Base-by-base conservation (phyloP, 2,113 vertebrate species). In the Ceyx margarethae region DNA sequence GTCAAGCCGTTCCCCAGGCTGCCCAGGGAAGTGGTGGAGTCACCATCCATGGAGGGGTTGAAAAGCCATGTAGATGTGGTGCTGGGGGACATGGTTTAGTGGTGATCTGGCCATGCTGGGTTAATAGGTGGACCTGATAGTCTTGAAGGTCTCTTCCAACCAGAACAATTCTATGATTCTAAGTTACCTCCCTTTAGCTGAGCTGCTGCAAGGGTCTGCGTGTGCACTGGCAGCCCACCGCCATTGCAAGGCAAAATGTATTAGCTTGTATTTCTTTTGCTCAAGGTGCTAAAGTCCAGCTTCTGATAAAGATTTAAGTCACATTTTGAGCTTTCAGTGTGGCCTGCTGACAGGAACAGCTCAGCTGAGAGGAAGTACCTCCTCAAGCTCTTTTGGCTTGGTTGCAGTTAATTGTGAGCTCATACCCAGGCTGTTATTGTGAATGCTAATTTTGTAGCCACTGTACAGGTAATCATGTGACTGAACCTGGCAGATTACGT, bases 151-250 rank as follows among this genome's bases (percentile, higher is more conserved):
- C 29, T 56, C 54, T 56, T 56, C 54, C 29, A 56, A n/a, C 54
- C 54, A 56, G 29, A 56, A 56, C 28, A 29, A n/a, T 56, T 20
- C 54, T n/a, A 5, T 56, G 17, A n/a, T 56, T 31, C 31, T 29
- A 26, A 80, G 58, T 43, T 46, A 46, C 25, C 17, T 87, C 6
- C 15, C 21, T 72, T 35, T 48, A 37, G 66, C 45, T 42, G 62
- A 75, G 40, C 61, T 62, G 22, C 74, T 53, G 35, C 0, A 2
- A 75, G 46, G 2, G 5, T 33, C 26, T 22, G 42, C 15, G 13
- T 15, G 15, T 1, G 1, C 2, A 0, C 31, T 33, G 9, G 11
- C 42, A 58, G 31, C 15, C 42, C 1, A 1, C 20, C 33, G 66
- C 53, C 42, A 3, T 11, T 22, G 56, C n/a, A 37, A 71, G 45